Base-by-base conservation (phyloP, 2,888 invertebrate species). In the Sphecodes monilicornis region DNA sequence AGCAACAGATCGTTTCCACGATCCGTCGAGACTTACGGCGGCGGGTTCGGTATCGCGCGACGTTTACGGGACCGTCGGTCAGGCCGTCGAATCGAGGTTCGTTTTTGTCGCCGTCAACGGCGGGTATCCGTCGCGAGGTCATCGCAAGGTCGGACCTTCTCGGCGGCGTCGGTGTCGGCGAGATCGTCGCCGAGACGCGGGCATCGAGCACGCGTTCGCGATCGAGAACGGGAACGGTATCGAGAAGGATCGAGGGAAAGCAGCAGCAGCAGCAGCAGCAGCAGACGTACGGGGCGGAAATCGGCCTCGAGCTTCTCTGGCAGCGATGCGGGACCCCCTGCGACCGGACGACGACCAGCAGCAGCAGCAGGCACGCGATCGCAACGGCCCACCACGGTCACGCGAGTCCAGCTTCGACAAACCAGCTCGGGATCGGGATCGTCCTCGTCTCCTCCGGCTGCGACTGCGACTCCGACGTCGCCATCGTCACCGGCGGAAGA, bases 251-350 rank as follows among this genome's bases (percentile, higher is more conserved):
- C 76, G 78, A 74, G 72, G 80, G 85, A 87, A 82, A 32, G 66
- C 66, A 66, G 66, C 66, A 57, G 54, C 4, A 84, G 81, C 36
- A 85, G 88, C 83, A 22, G 54, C 54, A 54, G 57, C 26, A 66
- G 66, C 32, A 85, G 80, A 82, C 77, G 84, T 77, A 87, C 71
- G 86, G 73, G 86, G 66, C 85, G 79, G 72, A 93, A 81, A 95
- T 94, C 41, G 95, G 91, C 73, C 93, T 80, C 82, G 95, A 93
- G 68, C 95, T 95, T 84, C 94, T 94, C 75, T 92, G 90, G 86
- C 96, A 96, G 87, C 96, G 95, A 88, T 94, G 94, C 84, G 95
- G 95, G 80, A 95, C 94, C 64, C 95, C 94, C 77, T 91, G 92
- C 89, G 95, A 94, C 72, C 95, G 90, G 92, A 92, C 91, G 76